Evolutionary conservation across 2,888 invertebrate species (phyloP).

Genomic region (Drosophila anceps): DNA sequence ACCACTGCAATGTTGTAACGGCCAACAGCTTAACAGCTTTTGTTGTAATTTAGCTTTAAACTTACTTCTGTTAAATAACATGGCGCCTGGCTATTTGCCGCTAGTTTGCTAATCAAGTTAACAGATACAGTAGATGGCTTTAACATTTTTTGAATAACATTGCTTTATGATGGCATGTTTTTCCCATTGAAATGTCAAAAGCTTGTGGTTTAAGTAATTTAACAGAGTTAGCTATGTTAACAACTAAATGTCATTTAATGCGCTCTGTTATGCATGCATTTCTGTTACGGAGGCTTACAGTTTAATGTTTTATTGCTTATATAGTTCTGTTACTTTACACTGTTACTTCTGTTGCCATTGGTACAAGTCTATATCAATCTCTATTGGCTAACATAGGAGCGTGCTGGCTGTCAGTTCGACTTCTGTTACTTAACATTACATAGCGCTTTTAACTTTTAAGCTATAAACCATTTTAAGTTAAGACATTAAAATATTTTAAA

Average conservation of each 20-base stretch:
- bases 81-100: background rate
- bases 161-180: background rate
- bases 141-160: background rate
- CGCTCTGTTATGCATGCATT: background rate
- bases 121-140: background rate
- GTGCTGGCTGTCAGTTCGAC: too few species aligned
- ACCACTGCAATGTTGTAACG: background rate
- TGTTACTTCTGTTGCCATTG: background rate
- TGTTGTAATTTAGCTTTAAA: background rate
- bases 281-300: background rate
- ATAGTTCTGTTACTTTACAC: background rate
- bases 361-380: too few species aligned
- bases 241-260: background rate
- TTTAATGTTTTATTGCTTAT: too few species aligned
- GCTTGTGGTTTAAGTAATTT: background rate
- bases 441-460: background rate
- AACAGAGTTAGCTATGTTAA: background rate
- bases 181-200: background rate
- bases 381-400: too few species aligned
- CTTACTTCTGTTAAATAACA: background rate
- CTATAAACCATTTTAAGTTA: too few species aligned
- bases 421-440: background rate
- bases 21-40: constrained; percentile 7
- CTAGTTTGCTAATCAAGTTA: background rate
- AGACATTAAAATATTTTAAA: too few species aligned